Conservation (phyloP, 2,113 vertebrate genomes). For the Ciconia stormi region DNA sequence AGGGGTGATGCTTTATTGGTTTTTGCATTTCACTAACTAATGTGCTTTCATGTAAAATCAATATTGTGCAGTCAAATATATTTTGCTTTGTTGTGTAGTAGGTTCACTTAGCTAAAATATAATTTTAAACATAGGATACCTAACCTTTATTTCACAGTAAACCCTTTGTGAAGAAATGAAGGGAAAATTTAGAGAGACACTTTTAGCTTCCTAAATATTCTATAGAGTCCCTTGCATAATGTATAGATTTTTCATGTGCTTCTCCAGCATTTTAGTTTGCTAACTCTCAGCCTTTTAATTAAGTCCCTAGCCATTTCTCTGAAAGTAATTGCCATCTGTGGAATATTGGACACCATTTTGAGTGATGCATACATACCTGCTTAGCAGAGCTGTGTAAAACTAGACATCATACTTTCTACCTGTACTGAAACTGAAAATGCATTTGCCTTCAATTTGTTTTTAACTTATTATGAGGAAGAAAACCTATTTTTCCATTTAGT, state of each 20-base stretch:
- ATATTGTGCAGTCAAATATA: slow-evolving; percentile 67
- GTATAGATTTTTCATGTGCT: slow-evolving; percentile 70
- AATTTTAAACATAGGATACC: slow-evolving; percentile 44
- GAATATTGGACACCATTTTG: slow-evolving; percentile 70
- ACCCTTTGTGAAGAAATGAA: slow-evolving; percentile 44
- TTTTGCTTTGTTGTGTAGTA: slow-evolving; percentile 66
- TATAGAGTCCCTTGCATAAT: slow-evolving; percentile 56
- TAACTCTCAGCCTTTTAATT: slow-evolving; percentile 76
- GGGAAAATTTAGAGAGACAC: slow-evolving; percentile 49
- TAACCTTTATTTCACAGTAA: slow-evolving; percentile 56
- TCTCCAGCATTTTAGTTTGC: slow-evolving; percentile 62
- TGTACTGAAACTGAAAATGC: slow-evolving; percentile 60
- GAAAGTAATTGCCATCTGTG: slow-evolving; percentile 73
- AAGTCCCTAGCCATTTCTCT: slow-evolving; percentile 74
- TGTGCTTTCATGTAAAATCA: slow-evolving; percentile 77
- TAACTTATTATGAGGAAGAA: slow-evolving; percentile 41
- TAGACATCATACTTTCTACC: slow-evolving; percentile 36
- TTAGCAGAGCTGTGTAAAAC: slow-evolving; percentile 58
- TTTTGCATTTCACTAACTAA: slow-evolving; percentile 77
- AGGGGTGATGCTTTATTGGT: slow-evolving; percentile 71
- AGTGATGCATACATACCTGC: slow-evolving; percentile 55
- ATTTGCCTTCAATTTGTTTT: slow-evolving; percentile 43
- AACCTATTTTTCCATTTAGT: slow-evolving; percentile 62
- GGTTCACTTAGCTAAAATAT: slow-evolving; percentile 45
- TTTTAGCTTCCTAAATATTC: slow-evolving; percentile 66